phyloP scores from a whole-genome alignment of 1,140 invertebrate genomes.

The Drosophila dunni region DNA sequence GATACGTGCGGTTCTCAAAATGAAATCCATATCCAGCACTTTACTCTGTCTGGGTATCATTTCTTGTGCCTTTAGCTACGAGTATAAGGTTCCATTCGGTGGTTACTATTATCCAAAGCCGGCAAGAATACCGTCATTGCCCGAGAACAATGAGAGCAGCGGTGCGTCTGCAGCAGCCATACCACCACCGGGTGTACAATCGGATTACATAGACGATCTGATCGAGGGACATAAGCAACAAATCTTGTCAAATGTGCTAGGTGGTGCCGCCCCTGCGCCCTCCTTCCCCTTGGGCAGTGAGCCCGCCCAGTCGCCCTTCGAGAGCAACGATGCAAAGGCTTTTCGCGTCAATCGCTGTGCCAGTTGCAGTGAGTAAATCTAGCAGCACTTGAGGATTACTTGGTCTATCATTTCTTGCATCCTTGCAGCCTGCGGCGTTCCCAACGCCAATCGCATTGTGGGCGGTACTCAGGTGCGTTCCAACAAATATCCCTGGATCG shows the following conservation, averaged over 20 bases:
- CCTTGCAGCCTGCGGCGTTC: constrained; percentile 74
- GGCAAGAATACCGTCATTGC: constrained; percentile 41
- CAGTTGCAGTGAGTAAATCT: constrained; percentile 73
- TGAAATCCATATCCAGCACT: constrained; percentile 53
- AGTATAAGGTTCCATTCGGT: constrained; percentile 36
- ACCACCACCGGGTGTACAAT: constrained; percentile 61
- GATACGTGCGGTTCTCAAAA: constrained; percentile 65
- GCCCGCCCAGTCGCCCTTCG: constrained; percentile 33
- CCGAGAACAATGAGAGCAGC: constrained; percentile 28
- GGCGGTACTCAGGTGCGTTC: constrained; percentile 73
- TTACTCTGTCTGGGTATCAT: constrained; percentile 31
- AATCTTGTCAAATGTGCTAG: constrained; percentile 75
- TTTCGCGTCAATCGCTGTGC: constrained; percentile 77
- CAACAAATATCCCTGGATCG: constrained; percentile 84
- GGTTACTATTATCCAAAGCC: constrained; percentile 71
- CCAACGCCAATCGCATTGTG: constrained; percentile 82
- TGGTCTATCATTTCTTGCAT: background rate
- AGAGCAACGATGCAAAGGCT: constrained; percentile 63
- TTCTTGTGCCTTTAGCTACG: constrained; percentile 9
- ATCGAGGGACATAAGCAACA: constrained; percentile 79
- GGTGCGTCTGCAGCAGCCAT: background rate
- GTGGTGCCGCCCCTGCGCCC: constrained; percentile 25
- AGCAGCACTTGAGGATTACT: constrained; percentile 19
- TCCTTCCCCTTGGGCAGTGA: constrained; percentile 1
- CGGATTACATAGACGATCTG: constrained; percentile 80